These are phyloP conservation scores for Ectemnius cavifrons DNA, from an alignment of 2,888 invertebrate genomes.

Conservation along the genomic window DNA sequence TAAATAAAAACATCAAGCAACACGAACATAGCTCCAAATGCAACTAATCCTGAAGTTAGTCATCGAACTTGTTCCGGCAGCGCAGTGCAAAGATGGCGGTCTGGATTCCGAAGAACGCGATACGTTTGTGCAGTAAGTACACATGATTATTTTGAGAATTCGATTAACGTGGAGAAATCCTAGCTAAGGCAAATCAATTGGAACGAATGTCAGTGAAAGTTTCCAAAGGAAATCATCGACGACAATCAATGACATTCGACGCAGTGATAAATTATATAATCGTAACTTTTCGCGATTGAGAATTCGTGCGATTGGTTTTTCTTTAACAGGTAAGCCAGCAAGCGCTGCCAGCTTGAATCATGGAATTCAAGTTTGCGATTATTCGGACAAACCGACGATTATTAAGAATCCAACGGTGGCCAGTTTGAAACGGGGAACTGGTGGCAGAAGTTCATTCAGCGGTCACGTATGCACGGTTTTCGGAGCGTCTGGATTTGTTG, in stretches of 20 bases:
- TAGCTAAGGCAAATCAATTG: too few relatives aligned
- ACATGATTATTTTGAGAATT: not conserved
- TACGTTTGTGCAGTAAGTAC: conserved; percentile 63
- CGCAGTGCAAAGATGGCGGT: conserved; percentile 62
- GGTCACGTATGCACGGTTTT: conserved; percentile 99
- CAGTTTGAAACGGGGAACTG: conserved; percentile 89
- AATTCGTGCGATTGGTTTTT: not conserved
- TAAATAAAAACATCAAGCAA: too few relatives aligned
- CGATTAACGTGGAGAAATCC: too few relatives aligned
- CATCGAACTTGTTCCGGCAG: too few relatives aligned
- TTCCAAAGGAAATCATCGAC: not conserved
- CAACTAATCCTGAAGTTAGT: too few relatives aligned
- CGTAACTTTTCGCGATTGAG: conserved; percentile 13
- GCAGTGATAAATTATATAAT: conserved; percentile 34
- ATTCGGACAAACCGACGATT: conserved; percentile 60
- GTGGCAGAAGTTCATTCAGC: conserved; percentile 97
- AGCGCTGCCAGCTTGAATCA: conserved; percentile 45
- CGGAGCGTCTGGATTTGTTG: conserved; percentile 94
- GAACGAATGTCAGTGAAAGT: not conserved
- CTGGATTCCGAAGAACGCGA: conserved; percentile 59
- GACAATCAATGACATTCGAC: not conserved
- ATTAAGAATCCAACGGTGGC: conserved; percentile 76
- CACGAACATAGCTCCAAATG: too few relatives aligned
- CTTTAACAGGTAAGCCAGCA: conserved; percentile 56
- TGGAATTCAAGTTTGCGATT: conserved; percentile 63